Evolutionary conservation across 2,113 vertebrate species (phyloP).

Genomic region (Xenopus tropicalis): DNA sequence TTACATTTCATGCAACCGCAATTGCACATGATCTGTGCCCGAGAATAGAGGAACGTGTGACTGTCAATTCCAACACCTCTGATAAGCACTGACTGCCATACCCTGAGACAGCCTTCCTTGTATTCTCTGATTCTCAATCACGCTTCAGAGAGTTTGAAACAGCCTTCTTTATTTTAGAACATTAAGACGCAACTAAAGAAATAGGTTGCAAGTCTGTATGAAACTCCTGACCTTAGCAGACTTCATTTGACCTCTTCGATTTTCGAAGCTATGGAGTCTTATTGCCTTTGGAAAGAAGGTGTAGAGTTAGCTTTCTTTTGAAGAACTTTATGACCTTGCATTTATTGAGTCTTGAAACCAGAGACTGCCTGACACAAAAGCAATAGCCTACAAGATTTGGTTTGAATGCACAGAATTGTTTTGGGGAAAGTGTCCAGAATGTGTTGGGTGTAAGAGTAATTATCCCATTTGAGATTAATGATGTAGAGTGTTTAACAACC

Average conservation of each 20-base stretch:
- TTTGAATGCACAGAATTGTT: constrained; percentile 22
- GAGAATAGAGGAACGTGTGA: background rate
- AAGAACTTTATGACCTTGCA: background rate
- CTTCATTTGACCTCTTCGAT: constrained; percentile 33
- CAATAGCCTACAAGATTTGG: constrained; percentile 33
- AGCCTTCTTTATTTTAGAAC: constrained; percentile 4
- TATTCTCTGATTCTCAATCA: constrained; percentile 12
- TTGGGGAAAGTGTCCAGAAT: background rate
- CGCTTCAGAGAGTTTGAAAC: constrained; percentile 21
- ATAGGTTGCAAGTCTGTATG: background rate
- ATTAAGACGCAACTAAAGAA: background rate
- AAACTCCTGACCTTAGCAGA: constrained; percentile 30
- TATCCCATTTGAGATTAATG: constrained; percentile 35
- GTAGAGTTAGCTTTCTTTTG: constrained; percentile 1
- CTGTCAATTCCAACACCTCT: constrained; percentile 14
- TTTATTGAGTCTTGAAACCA: constrained; percentile 34
- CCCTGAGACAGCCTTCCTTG: background rate
- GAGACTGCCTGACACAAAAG: constrained; percentile 39
- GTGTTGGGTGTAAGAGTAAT: background rate
- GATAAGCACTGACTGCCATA: constrained; percentile 39
- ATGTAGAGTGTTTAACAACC: background rate
- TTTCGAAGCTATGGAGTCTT: constrained; percentile 36
- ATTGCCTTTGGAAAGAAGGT: constrained; percentile 1
- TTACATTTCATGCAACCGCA: background rate
- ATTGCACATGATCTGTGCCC: background rate